Evolutionary conservation across 2,888 invertebrate species (phyloP).

Genomic region (Andrena bucephala): DNA sequence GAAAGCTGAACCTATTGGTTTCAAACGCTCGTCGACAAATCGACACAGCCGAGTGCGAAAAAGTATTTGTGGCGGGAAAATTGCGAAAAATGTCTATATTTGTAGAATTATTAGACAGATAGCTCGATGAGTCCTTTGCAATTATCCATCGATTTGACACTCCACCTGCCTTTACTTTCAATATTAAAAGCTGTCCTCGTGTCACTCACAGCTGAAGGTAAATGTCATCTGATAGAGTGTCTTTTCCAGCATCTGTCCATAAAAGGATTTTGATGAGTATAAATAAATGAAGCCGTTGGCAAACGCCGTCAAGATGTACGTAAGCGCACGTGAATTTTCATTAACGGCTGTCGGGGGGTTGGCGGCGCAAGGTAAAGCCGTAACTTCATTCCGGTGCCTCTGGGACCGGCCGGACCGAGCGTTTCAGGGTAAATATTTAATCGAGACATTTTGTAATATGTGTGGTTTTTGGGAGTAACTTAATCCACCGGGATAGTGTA

Average conservation of each 20-base stretch:
- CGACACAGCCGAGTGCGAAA: neutral
- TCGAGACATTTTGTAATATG: slow-evolving; percentile 76
- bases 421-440: slow-evolving; percentile 81
- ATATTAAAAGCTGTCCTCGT: too few relatives aligned
- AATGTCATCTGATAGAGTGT: too few relatives aligned
- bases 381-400: slow-evolving; percentile 54
- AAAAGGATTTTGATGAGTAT: neutral
- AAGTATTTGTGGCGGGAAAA: neutral
- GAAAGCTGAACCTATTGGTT: neutral
- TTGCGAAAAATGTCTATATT: too few relatives aligned
- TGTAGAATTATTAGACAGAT: too few relatives aligned
- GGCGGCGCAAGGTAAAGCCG: slow-evolving; percentile 36
- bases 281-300: slow-evolving; percentile 25
- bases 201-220: too few relatives aligned
- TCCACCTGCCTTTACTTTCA: too few relatives aligned
- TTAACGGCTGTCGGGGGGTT: slow-evolving; percentile 39
- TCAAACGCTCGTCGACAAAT: neutral
- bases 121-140: too few relatives aligned
- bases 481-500: slow-evolving; percentile 69
- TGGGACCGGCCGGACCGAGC: slow-evolving; percentile 50
- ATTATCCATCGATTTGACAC: too few relatives aligned
- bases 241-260: too few relatives aligned
- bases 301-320: slow-evolving; percentile 19
- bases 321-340: slow-evolving; percentile 58
- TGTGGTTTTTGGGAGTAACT: slow-evolving; percentile 74